phyloP scores from a whole-genome alignment of 2,113 vertebrate species.

The Notarius lentiginosus region DNA sequence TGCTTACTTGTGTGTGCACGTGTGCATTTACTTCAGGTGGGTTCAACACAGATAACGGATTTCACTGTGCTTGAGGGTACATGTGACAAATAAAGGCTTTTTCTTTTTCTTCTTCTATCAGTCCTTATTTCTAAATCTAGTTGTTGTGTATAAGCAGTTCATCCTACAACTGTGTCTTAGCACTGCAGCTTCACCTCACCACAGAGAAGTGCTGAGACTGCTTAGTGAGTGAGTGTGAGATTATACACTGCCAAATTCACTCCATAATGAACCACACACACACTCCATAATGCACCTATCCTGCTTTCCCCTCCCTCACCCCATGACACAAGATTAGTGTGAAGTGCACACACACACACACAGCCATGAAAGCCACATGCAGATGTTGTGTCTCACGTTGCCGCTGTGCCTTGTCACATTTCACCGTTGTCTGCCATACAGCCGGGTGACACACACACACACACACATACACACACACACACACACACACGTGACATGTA shows the following conservation, averaged over 20 bases:
- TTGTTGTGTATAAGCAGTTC: neutral
- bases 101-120: too few relatives aligned
- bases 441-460: constrained; percentile 34
- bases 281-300: constrained; percentile 48
- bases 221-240: constrained; percentile 41
- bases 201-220: constrained; percentile 25
- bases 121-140: neutral
- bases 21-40: too few relatives aligned
- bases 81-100: too few relatives aligned
- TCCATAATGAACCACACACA: constrained; percentile 52
- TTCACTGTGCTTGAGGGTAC: too few relatives aligned
- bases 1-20: too few relatives aligned
- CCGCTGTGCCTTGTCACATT: constrained; percentile 79
- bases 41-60: too few relatives aligned
- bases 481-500: constrained; percentile 57
- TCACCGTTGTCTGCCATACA: constrained; percentile 52
- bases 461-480: constrained; percentile 25
- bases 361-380: constrained; percentile 61
- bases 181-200: neutral
- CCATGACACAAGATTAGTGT: constrained; percentile 50
- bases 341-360: constrained; percentile 43
- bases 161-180: constrained; percentile 6
- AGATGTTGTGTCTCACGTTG: constrained; percentile 76
- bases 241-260: constrained; percentile 53
- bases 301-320: constrained; percentile 39